phyloP scores from a whole-genome alignment of 1,140 invertebrate genomes.

The Drosophila persimilis region DNA sequence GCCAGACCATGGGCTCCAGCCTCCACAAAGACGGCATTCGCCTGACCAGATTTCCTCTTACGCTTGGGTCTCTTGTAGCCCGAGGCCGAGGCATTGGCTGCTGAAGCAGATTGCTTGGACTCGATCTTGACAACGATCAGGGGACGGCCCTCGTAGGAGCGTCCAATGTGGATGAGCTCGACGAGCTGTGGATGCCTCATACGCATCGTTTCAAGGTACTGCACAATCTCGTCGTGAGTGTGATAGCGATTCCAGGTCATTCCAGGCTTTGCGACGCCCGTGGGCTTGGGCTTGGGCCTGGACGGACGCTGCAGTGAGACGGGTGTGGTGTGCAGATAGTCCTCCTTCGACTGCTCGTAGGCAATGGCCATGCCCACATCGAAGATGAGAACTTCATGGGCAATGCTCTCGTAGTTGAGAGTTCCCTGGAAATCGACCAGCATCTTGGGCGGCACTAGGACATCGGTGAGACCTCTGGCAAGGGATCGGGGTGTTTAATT shows the following conservation, averaged over 20 bases:
- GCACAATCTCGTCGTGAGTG: conserved; percentile 86
- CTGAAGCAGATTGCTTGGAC: conserved; percentile 52
- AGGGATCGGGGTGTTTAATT: no score
- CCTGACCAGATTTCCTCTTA: conserved; percentile 76
- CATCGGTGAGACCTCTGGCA: conserved; percentile 87
- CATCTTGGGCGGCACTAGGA: conserved; percentile 88
- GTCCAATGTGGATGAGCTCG: conserved; percentile 87
- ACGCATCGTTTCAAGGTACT: conserved; percentile 88
- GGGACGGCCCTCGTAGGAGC: conserved; percentile 88
- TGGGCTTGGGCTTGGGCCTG: conserved; percentile 16
- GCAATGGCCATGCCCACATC: conserved; percentile 89
- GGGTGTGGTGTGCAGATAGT: conserved; percentile 56
- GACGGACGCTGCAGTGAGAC: conserved; percentile 33
- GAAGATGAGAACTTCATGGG: conserved; percentile 88
- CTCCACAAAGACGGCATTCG: conserved; percentile 86
- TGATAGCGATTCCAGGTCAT: conserved; percentile 88
- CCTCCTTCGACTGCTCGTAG: conserved; percentile 83
- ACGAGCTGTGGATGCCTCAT: conserved; percentile 86
- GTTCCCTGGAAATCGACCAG: conserved; percentile 86
- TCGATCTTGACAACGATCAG: conserved; percentile 84
- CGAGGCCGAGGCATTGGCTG: conserved; percentile 33
- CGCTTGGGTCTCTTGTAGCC: conserved; percentile 67
- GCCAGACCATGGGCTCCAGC: conserved; percentile 91
- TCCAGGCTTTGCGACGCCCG: conserved; percentile 3
- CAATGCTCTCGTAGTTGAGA: conserved; percentile 86